Evolutionary conservation across 1,140 invertebrate species (phyloP), one percentile per base, ranked within the genome.

Genomic region (Chironomus striatipennis): DNA sequence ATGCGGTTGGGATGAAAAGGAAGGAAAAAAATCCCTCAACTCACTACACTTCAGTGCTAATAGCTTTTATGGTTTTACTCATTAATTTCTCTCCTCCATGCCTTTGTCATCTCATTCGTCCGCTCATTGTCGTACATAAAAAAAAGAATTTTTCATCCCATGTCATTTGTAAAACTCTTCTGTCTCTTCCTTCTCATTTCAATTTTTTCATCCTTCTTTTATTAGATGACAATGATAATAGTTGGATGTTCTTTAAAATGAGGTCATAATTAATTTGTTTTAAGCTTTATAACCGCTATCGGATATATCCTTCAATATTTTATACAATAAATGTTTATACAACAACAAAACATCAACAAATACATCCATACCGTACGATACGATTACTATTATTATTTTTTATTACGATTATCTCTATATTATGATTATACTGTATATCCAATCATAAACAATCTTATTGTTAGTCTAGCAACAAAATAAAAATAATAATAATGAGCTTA

Each of bases 31-130:
- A 12, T 57, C 47, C n/a, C 47, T 57, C 47, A 15, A 57, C 47
- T 57, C 47, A 57, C 47, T 57, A 34, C 47, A 15, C 12, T n/a
- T 57, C 47, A 57, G 47, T 57, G 47, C n/a, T 57, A 57, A 57
- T 57, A 57, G 47, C 47, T 57, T 57, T 57, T 57, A 57, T 57
- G 47, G 47, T 57, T 57, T 57, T 57, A 57, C 47, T 57, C 47
- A 57, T 57, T 57, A 57, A 57, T 57, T 57, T 57, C 47, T 57
- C 47, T 57, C n/a, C 47, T 57, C 47, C n/a, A 57, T 57, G 47
- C 47, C 47, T 57, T 57, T 57, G 47, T 57, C 12, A 34, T 34
- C 24, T 34, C 24, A 57, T 57, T 57, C 47, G n/a, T 57, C n/a
- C 47, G 47, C 47, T 57, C 47, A 57, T 57, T 57, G 47, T 57